A percentile compares a stretch with the other conserved stretches of the same genome.
phyloP scores from a whole-genome alignment of 2,113 vertebrate species.

The Protobothrops flavoviridis region DNA sequence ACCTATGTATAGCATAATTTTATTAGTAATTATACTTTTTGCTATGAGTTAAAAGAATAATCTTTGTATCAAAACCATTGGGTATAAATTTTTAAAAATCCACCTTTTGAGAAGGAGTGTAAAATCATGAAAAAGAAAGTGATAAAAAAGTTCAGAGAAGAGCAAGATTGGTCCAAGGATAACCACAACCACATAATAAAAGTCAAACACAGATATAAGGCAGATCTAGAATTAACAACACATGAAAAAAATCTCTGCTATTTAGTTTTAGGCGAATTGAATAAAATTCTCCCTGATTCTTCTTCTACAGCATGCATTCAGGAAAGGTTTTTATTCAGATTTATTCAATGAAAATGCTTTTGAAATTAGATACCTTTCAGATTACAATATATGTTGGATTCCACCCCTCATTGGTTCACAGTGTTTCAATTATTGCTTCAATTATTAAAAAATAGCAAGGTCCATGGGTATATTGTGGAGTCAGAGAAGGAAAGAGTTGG shows the following conservation, averaged over 20 bases:
- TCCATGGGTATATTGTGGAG: not conserved
- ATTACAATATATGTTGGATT: not conserved
- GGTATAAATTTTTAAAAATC: not conserved
- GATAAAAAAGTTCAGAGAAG: not conserved
- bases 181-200: not conserved
- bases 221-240: not conserved
- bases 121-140: not conserved
- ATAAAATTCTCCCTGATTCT: not conserved
- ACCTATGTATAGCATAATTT: not conserved
- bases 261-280: not conserved
- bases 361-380: not conserved
- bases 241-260: not conserved
- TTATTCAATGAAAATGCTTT: not conserved
- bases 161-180: not conserved
- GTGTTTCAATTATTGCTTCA: not conserved
- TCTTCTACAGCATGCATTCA: not conserved
- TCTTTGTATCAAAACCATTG: not conserved
- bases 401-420: not conserved
- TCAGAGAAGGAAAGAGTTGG: not conserved
- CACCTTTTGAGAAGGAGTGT: not conserved
- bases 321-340: not conserved
- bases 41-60: not conserved
- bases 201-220: not conserved
- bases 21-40: not conserved
- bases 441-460: not conserved